Evolutionary conservation across 2,888 invertebrate genomes (phyloP).

Genomic region (Dastarcus helophoroides): DNA sequence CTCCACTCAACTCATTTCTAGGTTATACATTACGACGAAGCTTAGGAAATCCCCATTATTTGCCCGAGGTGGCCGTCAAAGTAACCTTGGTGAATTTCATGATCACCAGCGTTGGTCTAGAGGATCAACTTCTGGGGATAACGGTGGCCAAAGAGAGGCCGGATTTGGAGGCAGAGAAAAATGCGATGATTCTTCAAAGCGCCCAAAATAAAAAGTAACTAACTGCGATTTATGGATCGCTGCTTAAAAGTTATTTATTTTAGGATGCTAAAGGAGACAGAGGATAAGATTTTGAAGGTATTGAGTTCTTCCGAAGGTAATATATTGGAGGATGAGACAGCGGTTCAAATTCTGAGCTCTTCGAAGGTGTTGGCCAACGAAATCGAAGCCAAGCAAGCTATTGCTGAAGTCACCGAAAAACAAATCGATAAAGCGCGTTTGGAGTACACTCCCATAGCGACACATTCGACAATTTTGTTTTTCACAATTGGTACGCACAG

Average conservation of each 20-base stretch:
- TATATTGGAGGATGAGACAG: slow-evolving; percentile 85
- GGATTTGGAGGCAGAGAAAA: slow-evolving; percentile 83
- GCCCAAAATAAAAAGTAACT: slow-evolving; percentile 63
- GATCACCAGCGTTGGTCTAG: slow-evolving; percentile 78
- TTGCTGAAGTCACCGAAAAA: slow-evolving; percentile 80
- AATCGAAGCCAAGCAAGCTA: slow-evolving; percentile 80
- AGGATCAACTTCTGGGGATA: slow-evolving; percentile 81
- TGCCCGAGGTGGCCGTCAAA: slow-evolving; percentile 88
- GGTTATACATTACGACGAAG: slow-evolving; percentile 89
- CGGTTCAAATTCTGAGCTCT: slow-evolving; percentile 76
- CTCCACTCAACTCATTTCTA: too few relatives aligned
- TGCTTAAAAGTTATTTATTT: slow-evolving; percentile 2
- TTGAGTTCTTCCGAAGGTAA: slow-evolving; percentile 62
- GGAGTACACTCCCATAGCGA: slow-evolving; percentile 83
- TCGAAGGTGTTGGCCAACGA: slow-evolving; percentile 85
- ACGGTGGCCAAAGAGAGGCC: slow-evolving; percentile 88
- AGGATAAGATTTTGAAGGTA: slow-evolving; percentile 78
- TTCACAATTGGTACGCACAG: slow-evolving; percentile 80
- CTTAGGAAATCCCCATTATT: slow-evolving; percentile 85
- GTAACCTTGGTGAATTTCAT: slow-evolving; percentile 86
- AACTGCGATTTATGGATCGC: too few relatives aligned
- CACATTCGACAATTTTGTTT: slow-evolving; percentile 80
- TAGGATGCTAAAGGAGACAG: slow-evolving; percentile 73
- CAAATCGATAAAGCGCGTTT: slow-evolving; percentile 77
- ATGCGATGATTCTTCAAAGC: slow-evolving; percentile 74